A percentile compares a stretch with the other conserved stretches of the same genome.
Evolutionary conservation across 2,113 vertebrate genomes (phyloP).

Genomic region (Megaleporinus macrocephalus): DNA sequence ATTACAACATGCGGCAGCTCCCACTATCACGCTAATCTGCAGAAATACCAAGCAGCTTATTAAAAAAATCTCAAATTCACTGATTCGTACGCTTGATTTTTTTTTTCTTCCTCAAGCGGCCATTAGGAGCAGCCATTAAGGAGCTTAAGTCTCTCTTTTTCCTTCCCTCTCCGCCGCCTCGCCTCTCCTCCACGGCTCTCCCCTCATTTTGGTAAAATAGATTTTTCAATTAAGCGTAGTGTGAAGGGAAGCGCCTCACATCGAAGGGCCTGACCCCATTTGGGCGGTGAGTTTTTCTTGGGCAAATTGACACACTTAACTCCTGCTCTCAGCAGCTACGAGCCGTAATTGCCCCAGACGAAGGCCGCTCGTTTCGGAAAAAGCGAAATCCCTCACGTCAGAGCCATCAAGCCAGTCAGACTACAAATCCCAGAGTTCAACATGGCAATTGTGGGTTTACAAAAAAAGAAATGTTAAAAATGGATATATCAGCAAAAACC

Average conservation of each 20-base stretch:
- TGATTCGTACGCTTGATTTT: neutral
- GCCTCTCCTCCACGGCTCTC: constrained; percentile 44
- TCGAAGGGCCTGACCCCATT: constrained; percentile 61
- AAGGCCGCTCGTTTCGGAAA: constrained; percentile 41
- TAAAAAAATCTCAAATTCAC: neutral
- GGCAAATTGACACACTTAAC: constrained; percentile 62
- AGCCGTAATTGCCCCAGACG: constrained; percentile 54
- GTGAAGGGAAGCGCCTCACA: constrained; percentile 60
- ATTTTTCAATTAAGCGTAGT: constrained; percentile 64
- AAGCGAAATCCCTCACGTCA: neutral
- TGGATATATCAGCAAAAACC: too few relatives aligned
- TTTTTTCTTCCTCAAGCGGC: neutral
- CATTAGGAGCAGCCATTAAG: constrained; percentile 8
- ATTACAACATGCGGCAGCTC: too few relatives aligned
- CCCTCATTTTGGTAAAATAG: constrained; percentile 62
- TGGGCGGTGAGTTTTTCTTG: constrained; percentile 56
- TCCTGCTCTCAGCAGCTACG: constrained; percentile 46
- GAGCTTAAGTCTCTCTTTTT: constrained; percentile 53
- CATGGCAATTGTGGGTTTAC: neutral
- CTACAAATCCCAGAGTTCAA: constrained; percentile 34
- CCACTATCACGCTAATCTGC: neutral
- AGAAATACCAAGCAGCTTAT: neutral
- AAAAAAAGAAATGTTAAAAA: too few relatives aligned
- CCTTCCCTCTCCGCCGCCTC: constrained; percentile 37
- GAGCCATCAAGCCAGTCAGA: constrained; percentile 25